A percentile compares a stretch with the other conserved stretches of the same genome.
Evolutionary conservation across 2,888 invertebrate genomes (phyloP).

Genomic region (Gnatocerus cornutus): DNA sequence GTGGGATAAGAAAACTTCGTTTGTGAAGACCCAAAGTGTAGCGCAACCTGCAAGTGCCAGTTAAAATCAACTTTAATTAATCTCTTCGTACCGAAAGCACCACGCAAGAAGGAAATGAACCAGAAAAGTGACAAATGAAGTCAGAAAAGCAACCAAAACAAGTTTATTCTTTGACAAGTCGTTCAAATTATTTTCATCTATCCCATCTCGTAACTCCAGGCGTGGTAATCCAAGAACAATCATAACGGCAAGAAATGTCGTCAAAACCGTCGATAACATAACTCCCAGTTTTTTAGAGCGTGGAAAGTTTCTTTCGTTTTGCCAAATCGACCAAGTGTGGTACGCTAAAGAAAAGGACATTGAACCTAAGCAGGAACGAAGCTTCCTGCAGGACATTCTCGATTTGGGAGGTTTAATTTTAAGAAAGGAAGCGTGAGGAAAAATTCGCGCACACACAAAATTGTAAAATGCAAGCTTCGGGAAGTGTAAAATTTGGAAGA

Average conservation of each 20-base stretch:
- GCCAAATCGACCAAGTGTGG: slow-evolving; percentile 1
- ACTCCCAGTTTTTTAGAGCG: slow-evolving; percentile 48
- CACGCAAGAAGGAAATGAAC: slow-evolving; percentile 56
- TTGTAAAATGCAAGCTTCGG: too few relatives aligned
- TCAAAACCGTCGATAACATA: slow-evolving; percentile 53
- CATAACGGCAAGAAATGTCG: slow-evolving; percentile 51
- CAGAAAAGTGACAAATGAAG: slow-evolving; percentile 48
- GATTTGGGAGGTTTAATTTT: too few relatives aligned
- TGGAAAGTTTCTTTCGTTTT: background rate
- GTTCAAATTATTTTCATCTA: slow-evolving; percentile 41
- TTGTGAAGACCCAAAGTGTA: too few relatives aligned
- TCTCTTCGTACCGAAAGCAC: slow-evolving; percentile 50
- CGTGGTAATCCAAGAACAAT: slow-evolving; percentile 55
- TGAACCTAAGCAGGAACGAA: too few relatives aligned
- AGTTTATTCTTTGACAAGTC: slow-evolving; percentile 46
- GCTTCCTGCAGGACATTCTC: too few relatives aligned
- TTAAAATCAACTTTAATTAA: background rate
- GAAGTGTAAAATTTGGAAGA: too few relatives aligned
- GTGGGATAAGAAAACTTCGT: too few relatives aligned
- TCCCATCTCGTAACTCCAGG: slow-evolving; percentile 54
- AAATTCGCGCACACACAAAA: too few relatives aligned
- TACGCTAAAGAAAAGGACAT: background rate
- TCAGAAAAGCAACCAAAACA: slow-evolving; percentile 46
- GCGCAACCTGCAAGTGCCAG: slow-evolving; percentile 46
- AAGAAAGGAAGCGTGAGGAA: too few relatives aligned